Evolutionary conservation across 2,113 vertebrate genomes (phyloP), one percentile per base, ranked within the genome.

Genomic region (Lampris megalopsis): DNA sequence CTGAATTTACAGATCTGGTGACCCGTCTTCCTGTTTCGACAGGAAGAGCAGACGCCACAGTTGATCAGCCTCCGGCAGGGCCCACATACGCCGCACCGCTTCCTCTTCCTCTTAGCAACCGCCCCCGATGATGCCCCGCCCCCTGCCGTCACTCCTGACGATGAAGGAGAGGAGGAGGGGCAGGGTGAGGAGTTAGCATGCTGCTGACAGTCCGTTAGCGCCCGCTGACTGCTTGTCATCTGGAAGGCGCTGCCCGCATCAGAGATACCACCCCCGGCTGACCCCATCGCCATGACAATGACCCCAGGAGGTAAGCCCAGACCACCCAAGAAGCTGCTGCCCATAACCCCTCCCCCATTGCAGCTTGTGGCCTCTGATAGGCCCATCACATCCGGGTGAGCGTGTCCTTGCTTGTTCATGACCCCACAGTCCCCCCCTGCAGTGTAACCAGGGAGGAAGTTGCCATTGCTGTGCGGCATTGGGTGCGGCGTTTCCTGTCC

Each of bases 1-100:
- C 97, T 97, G 94, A 98, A 97, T 92, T 98, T 98, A 95, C 97
- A 98, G 96, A 98, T 98, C 95, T 98, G 97, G 90, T 98, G 97
- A 91, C 97, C 97, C 43, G 97, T 98, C 95, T 98, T 98, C 92
- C 97, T 93, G 95, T 98, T 98, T 87, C 97, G 94, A 92, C 97
- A 98, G 64, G 97, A 98, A 81, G 97, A 97, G 92, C 97, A 98
- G 71, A 98, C 97, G 67, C 97, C 97, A 70, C 97, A 98, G 95
- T 98, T 98, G 93, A 98, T 97, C 71, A 98, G 97, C 87, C 97
- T 90, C 89, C 97, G 89, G 94, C 97, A 98, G 84, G 97, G 97
- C 68, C 96, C 96, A 82, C 97, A 98, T 65, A 98, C 96, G 71
- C 97, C 97, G 6, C 97, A 98, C 6, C 97, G 93, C 88, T 98